phyloP scores from a whole-genome alignment of 2,113 vertebrate species.

The Dasypus novemcinctus region DNA sequence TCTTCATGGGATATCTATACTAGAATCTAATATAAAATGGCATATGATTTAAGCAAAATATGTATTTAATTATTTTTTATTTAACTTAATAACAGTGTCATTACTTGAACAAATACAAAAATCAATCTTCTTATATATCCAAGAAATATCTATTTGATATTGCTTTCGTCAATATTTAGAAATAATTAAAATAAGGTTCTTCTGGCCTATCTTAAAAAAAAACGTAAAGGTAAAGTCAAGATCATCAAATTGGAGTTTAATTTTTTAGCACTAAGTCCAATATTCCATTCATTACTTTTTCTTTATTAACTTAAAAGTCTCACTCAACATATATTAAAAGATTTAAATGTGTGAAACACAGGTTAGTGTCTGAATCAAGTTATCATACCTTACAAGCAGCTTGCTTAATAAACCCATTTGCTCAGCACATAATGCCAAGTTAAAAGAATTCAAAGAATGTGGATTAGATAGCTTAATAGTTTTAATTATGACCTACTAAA shows the following conservation, averaged over 20 bases:
- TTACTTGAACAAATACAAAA: neutral
- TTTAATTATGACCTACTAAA: constrained; percentile 53
- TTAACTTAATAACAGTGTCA: neutral
- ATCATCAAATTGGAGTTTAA: constrained; percentile 52
- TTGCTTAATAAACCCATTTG: constrained; percentile 61
- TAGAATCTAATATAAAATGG: too few species aligned
- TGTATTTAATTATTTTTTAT: neutral
- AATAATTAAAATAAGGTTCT: neutral
- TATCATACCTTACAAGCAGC: constrained; percentile 31
- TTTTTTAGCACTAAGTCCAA: constrained; percentile 36
- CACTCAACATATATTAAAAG: neutral
- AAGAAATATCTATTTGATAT: neutral
- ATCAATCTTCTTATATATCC: neutral
- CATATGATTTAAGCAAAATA: too few species aligned
- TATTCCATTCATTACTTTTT: constrained; percentile 49
- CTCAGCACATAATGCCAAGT: constrained; percentile 39
- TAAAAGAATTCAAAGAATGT: constrained; percentile 67
- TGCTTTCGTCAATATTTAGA: neutral
- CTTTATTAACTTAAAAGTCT: constrained; percentile 51
- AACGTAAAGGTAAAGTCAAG: neutral
- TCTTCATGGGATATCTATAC: too few species aligned
- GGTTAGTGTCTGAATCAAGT: constrained; percentile 28
- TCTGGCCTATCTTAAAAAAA: neutral
- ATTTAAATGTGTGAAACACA: constrained; percentile 52
- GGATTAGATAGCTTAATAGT: constrained; percentile 45